These are phyloP conservation scores for Daktulosphaira vitifoliae DNA, from an alignment of 1,140 invertebrate species.

Conservation along the genomic window DNA sequence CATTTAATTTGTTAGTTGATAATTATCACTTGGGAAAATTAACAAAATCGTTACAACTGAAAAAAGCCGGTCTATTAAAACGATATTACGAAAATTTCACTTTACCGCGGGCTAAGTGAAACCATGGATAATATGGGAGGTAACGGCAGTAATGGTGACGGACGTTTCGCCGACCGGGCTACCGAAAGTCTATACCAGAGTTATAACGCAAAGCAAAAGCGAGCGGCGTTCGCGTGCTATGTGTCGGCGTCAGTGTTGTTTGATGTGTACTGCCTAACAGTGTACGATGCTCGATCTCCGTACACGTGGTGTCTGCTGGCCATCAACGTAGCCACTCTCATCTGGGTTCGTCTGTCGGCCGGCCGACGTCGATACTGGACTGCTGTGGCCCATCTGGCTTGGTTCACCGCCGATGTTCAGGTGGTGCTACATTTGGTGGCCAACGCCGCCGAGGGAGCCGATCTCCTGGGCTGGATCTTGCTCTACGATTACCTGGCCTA, in stretches of 20 bases:
- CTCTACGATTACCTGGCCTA: constrained; percentile 78
- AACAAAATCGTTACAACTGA: too few relatives aligned
- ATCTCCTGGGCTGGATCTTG: constrained; percentile 66
- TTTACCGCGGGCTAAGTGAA: too few relatives aligned
- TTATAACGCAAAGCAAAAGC: constrained; percentile 64
- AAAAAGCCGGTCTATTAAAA: too few relatives aligned
- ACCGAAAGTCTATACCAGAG: constrained; percentile 66
- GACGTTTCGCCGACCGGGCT: constrained; percentile 44
- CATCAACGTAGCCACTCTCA: constrained; percentile 46
- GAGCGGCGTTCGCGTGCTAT: constrained; percentile 66
- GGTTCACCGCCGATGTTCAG: constrained; percentile 54
- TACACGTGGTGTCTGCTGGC: constrained; percentile 49
- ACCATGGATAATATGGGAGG: not conserved
- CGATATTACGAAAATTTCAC: too few relatives aligned
- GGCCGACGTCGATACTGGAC: constrained; percentile 47
- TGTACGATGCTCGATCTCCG: constrained; percentile 44
- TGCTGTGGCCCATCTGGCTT: constrained; percentile 52
- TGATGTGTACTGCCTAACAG: constrained; percentile 53
- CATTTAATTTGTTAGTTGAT: too few relatives aligned
- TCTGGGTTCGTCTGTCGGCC: constrained; percentile 48
- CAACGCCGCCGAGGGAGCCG: constrained; percentile 49
- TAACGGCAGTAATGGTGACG: not conserved
- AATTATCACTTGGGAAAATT: too few relatives aligned
- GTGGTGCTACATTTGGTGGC: constrained; percentile 51
- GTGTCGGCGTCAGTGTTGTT: constrained; percentile 58